Evolutionary conservation across 2,888 invertebrate genomes (phyloP).

Genomic region (Trissonchulus sp.): DNA sequence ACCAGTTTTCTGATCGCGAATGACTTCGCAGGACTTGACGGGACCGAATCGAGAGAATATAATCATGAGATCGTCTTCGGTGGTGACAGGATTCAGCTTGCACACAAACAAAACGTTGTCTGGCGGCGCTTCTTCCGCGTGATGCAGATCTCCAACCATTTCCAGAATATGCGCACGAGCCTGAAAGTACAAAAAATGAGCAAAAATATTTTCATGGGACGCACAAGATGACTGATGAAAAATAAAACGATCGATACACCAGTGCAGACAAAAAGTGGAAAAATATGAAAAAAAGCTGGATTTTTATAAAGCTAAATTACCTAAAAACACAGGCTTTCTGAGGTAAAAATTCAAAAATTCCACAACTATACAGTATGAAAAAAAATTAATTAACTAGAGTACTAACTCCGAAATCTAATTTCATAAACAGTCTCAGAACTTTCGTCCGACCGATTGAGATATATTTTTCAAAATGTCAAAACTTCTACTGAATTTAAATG

Average conservation of each 20-base stretch:
- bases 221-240: too few species aligned
- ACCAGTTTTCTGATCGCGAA: conserved; percentile 74
- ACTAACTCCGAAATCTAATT: too few species aligned
- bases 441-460: too few species aligned
- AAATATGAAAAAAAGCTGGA: too few species aligned
- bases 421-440: too few species aligned
- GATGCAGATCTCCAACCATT: conserved; percentile 82
- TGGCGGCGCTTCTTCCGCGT: conserved; percentile 93
- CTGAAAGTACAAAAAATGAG: conserved; percentile 49
- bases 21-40: conserved; percentile 84
- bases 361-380: neutral
- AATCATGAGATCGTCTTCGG: conserved; percentile 90
- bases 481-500: too few species aligned
- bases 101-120: conserved; percentile 99
- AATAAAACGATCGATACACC: too few species aligned
- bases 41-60: conserved; percentile 93
- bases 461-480: too few species aligned
- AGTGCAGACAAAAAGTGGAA: too few species aligned
- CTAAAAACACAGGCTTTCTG: neutral
- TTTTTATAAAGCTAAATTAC: too few species aligned
- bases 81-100: conserved; percentile 95
- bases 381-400: too few species aligned
- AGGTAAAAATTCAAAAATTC: neutral
- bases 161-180: conserved; percentile 94
- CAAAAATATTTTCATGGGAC: neutral